Percentiles rank a stretch among this genome's conserved stretches.
Evolutionary conservation across 2,113 vertebrate species (phyloP).

Genomic region (Trachemys scripta): DNA sequence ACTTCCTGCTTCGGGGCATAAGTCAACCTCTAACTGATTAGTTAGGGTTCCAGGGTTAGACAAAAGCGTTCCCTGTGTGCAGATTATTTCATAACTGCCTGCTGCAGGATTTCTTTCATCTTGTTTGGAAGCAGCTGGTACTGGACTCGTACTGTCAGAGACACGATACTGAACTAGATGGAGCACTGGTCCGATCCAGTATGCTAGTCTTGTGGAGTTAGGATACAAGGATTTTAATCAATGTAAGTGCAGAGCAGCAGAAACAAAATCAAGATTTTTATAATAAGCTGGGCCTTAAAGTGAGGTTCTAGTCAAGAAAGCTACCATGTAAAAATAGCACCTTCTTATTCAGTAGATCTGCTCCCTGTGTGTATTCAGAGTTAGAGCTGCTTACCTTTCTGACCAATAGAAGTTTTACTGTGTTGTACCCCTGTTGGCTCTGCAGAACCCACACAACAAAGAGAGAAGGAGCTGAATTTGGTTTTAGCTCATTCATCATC

Average conservation of each 20-base stretch:
- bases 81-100: not conserved
- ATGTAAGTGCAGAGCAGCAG: not conserved
- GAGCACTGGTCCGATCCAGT: not conserved
- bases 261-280: not conserved
- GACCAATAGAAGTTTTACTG: not conserved
- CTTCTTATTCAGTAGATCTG: not conserved
- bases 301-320: not conserved
- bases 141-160: not conserved
- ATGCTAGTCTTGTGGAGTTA: not conserved
- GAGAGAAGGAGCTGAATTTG: not conserved
- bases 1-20: not conserved
- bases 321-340: not conserved
- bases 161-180: not conserved
- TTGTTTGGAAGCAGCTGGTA: not conserved
- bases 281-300: not conserved
- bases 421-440: not conserved
- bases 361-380: not conserved
- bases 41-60: not conserved
- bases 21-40: not conserved
- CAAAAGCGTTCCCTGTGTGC: not conserved
- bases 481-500: not conserved
- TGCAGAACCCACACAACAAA: not conserved
- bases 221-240: not conserved
- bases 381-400: not conserved
- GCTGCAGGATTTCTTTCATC: fast-evolving